Evolutionary conservation across 2,888 invertebrate species (phyloP), one percentile per base, ranked within the genome.

Genomic region (Pandemis heparana): DNA sequence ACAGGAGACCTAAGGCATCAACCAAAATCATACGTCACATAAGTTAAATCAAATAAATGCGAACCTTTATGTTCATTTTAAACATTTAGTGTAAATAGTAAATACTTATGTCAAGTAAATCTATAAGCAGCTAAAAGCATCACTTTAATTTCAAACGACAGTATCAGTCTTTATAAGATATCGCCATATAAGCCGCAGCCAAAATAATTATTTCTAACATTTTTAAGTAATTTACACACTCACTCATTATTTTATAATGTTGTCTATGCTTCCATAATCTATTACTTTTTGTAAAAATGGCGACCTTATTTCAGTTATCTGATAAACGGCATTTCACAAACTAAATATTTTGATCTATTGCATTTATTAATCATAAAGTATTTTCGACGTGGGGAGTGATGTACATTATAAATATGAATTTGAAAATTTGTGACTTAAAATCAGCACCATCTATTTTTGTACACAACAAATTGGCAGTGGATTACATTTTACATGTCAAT

Each of bases 161-260:
- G 60, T 39, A 60, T 74, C 74, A 74, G 74, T 74, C 74, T 74
- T 73, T 61, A 70, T 53, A 74, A 74, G 74, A 74, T 74, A 74
- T 74, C 74, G 74, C 70, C 74, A 65, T 74, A 73, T 23, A 66
- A 67, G 53, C 48, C 65, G 51, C 10, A 74, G 69, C 69, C 65
- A 69, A 74, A 74, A 53, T 61, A 60, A 60, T 73, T 41, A 62
- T 67, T 46, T 65, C 64, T 70, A 69, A 32, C 39, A 43, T 14
- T 72, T 56, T 72, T 64, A 65, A 69, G 51, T 74, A 53, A 51
- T 61, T 51, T 60, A 48, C 60, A 74, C 74, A 74, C 74, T 43
- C 60, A 61, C 51, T 41, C 60, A 60, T 62, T 53, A 64, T 41
- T 61, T 56, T 23, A 67, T 56, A 67, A 67, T 67, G 65, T 51